Evolutionary conservation across 2,888 invertebrate species (phyloP).

Genomic region (Pseudanteris insignis): DNA sequence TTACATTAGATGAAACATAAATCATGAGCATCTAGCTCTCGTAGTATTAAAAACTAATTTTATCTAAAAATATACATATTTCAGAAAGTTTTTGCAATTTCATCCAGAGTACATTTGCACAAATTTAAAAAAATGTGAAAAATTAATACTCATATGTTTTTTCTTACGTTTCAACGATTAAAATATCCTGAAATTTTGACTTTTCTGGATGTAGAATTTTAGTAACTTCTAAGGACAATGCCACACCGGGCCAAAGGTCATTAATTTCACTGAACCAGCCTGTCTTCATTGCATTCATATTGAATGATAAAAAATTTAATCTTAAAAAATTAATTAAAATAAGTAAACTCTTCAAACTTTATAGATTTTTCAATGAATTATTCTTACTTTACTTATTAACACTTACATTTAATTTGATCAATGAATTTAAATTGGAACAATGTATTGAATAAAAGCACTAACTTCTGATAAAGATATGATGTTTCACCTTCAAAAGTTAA

Average conservation of each 20-base stretch:
- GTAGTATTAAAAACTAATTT: too few species aligned
- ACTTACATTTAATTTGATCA: too few species aligned
- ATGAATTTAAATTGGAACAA: too few species aligned
- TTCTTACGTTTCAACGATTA: constrained; percentile 81
- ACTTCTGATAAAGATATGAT: too few species aligned
- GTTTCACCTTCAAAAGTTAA: too few species aligned
- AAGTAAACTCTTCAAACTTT: not conserved
- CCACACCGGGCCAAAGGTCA: constrained; percentile 90
- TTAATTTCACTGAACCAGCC: constrained; percentile 96
- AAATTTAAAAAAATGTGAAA: not conserved
- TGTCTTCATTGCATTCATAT: constrained; percentile 77
- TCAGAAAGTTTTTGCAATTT: too few species aligned
- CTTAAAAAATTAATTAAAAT: not conserved
- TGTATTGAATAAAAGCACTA: too few species aligned
- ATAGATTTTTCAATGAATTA: not conserved
- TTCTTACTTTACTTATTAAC: too few species aligned
- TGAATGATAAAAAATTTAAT: constrained; percentile 5
- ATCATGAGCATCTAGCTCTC: too few species aligned
- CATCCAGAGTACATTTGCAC: not conserved
- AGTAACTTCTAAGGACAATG: constrained; percentile 86
- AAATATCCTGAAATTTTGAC: constrained; percentile 85
- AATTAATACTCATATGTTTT: too few species aligned
- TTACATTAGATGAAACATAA: too few species aligned
- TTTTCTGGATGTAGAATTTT: constrained; percentile 80
- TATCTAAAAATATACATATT: too few species aligned